Evolutionary conservation across 2,797 vertebrate genomes (phyloP), one percentile per base, ranked within the genome.

Genomic region (Crenuchus spilurus): DNA sequence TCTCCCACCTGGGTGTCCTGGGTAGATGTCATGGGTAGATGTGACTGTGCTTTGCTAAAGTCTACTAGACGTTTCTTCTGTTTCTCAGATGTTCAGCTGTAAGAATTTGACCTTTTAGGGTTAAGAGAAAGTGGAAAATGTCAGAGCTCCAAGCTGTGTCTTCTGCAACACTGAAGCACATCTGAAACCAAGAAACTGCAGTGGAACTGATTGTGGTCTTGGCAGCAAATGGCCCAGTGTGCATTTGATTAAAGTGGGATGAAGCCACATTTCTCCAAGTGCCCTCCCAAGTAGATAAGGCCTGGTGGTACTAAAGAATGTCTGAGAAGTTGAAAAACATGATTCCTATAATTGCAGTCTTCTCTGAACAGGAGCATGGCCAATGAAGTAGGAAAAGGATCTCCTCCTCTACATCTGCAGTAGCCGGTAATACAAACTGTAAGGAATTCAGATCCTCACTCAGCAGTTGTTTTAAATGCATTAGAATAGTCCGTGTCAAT

Each of bases 171-270:
- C 62, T 48, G 28, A 48, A 64, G 62, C 62, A 31, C 62, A 46
- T 64, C 54, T 31, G 55, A 68, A 52, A 68, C 37, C n/a, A 13
- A 61, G 52, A 33, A 48, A 48, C 41, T 61, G 52, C 54, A 3
- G 44, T 18, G 55, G 64, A 68, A 41, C 72, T 52, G 44, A 75
- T 68, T 49, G 41, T 61, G 63, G 52, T 49, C 54, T 67, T 65
- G 71, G 49, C 51, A 65, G 72, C 63, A 55, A 74, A 55, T 55
- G 41, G 54, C 63, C 63, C 24, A 58, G 64, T 64, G 62, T 48
- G 42, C 33, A 42, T 51, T 68, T 75, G 44, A 75, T 51, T 61
- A 75, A 75, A 75, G 64, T 8, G 10, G 18, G 64, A 68, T 61
- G 42, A 65, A 60, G 18, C 42, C 54, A 49, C 42, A 75, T 75